phyloP scores from a whole-genome alignment of 2,797 vertebrate genomes.

The Psittacula echo region DNA sequence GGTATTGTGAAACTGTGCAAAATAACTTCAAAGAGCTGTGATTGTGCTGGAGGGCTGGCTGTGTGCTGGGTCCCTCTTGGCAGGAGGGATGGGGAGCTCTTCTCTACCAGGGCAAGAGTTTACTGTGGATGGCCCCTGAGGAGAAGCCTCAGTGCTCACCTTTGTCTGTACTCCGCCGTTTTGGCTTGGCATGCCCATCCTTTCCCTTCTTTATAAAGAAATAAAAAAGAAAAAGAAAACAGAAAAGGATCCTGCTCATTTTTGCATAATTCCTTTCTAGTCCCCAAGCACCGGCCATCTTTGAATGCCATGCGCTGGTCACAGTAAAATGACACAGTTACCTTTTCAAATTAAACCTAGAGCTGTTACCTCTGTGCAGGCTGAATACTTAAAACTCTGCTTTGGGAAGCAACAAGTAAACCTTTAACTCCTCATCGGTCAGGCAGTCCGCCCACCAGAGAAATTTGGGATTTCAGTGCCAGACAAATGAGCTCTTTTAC shows the following conservation, averaged over 20 bases:
- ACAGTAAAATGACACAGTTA: background rate
- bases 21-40: constrained; percentile 34
- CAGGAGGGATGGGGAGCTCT: background rate
- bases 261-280: background rate
- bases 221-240: background rate
- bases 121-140: background rate
- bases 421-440: background rate
- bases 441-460: background rate
- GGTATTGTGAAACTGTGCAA: constrained; percentile 10
- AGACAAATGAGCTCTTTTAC: background rate
- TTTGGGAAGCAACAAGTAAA: background rate
- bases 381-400: background rate
- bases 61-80: background rate
- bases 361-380: background rate
- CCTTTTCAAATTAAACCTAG: background rate
- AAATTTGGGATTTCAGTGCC: background rate
- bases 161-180: background rate
- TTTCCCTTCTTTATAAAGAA: constrained; percentile 53
- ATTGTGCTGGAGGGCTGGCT: background rate
- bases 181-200: background rate
- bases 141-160: background rate
- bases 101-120: background rate
- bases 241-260: background rate
- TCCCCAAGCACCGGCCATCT: background rate
- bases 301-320: background rate